phyloP scores from a whole-genome alignment of 1,140 invertebrate species.

The Periplaneta americana region DNA sequence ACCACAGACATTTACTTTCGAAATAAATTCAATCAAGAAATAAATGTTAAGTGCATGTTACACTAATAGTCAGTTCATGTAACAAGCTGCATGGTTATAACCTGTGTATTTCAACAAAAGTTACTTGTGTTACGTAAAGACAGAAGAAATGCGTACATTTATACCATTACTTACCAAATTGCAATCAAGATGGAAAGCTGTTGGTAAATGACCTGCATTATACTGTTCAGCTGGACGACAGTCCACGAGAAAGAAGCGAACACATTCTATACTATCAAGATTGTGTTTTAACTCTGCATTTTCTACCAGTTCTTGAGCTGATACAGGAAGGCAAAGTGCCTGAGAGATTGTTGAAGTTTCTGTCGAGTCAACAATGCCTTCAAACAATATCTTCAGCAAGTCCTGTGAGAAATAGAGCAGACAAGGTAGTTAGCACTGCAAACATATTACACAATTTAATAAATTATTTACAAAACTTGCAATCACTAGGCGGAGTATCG shows the following conservation, averaged over 20 bases:
- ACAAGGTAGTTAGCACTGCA: background rate
- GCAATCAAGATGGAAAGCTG: constrained; percentile 96
- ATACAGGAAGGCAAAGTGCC: constrained; percentile 90
- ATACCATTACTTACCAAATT: constrained; percentile 64
- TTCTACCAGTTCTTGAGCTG: constrained; percentile 78
- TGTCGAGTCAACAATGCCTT: constrained; percentile 42
- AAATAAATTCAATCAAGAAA: too few relatives aligned
- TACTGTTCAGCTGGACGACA: constrained; percentile 95
- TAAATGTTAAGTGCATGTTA: too few relatives aligned
- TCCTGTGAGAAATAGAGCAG: constrained; percentile 29
- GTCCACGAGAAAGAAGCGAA: constrained; percentile 95
- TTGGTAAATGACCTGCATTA: constrained; percentile 92
- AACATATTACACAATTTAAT: background rate
- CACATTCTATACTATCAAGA: constrained; percentile 47
- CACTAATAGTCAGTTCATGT: too few relatives aligned
- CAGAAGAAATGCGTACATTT: too few relatives aligned
- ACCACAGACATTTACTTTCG: too few relatives aligned
- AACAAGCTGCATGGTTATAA: too few relatives aligned
- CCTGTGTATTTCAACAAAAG: too few relatives aligned
- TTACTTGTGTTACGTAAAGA: too few relatives aligned
- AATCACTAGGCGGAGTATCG: background rate
- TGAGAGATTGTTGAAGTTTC: constrained; percentile 55
- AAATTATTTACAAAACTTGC: background rate
- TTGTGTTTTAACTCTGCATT: constrained; percentile 57
- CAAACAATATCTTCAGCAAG: constrained; percentile 44